Evolutionary conservation across 2,888 invertebrate species (phyloP), one percentile per base, ranked within the genome.

Genomic region (Chaetogeoica ovagalla): DNA sequence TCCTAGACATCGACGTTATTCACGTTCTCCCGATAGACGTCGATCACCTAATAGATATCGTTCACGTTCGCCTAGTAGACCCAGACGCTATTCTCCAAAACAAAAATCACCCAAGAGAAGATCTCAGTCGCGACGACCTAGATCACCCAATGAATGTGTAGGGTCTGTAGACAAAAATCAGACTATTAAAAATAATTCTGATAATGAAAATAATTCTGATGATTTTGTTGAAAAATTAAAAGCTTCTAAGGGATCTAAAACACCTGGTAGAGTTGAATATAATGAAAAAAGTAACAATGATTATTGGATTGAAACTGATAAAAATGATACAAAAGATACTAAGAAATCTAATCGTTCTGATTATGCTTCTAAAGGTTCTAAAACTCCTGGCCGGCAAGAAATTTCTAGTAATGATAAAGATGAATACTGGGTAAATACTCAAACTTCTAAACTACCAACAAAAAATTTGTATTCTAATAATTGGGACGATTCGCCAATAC

Each of bases 171-270:
- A 65, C 43, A 79, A 71, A 79, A 65, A 23, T 71, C 69, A 79
- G n/a, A 9, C 23, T 9, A 23, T 79, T 43, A 70, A 70, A 55
- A 63, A 4, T 79, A 65, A 70, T 63, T 79, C 79, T 71, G 81
- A 81, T 62, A 62, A 69, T 6, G 73, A 62, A 48, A 71, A 81
- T 63, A 69, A 81, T 71, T 75, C 75, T 70, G 81, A 81, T 81
- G 81, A 81, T 63, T 76, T 81, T 76, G 70, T 81, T 15, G 81
- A 81, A 59, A 76, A 75, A 30, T 76, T 76, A 63, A 70, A 75
- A 70, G 81, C 81, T 43, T 43, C 43, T 21, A 75, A 81, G 63
- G 21, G 52, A 39, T 60, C 73, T 62, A 75, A 74, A n/a, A 81
- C 72, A n/a, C 81, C 69, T 1, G 57, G 75, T 13, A 68, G 62